Percentiles rank a stretch among this genome's conserved stretches.
phyloP scores from a whole-genome alignment of 2,113 vertebrate genomes.

The Narcine bancroftii region DNA sequence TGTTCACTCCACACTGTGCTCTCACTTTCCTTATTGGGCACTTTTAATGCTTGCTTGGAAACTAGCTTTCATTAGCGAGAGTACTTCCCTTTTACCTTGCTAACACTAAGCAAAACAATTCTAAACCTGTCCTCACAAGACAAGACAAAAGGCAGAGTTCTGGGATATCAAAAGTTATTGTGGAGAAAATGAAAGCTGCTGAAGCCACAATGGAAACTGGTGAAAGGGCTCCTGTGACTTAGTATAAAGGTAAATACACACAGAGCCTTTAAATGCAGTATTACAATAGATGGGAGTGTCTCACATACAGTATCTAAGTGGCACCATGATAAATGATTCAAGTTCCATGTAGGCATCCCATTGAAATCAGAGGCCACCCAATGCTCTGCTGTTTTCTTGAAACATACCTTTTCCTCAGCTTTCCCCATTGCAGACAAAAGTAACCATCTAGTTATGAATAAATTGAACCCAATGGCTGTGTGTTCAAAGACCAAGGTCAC shows the following conservation, averaged over 20 bases:
- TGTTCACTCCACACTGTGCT: neutral
- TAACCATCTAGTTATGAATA: slow-evolving; percentile 32
- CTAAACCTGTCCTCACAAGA: neutral
- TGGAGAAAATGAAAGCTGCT: slow-evolving; percentile 34
- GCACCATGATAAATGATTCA: slow-evolving; percentile 13
- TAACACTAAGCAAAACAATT: slow-evolving; percentile 14
- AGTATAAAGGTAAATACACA: slow-evolving; percentile 10
- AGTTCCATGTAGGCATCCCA: neutral
- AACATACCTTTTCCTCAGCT: slow-evolving; percentile 24
- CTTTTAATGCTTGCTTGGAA: neutral
- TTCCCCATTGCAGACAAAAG: slow-evolving; percentile 20
- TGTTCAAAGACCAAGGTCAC: slow-evolving; percentile 1
- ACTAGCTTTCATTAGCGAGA: neutral
- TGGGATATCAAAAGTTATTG: neutral
- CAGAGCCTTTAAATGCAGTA: neutral
- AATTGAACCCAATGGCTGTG: neutral
- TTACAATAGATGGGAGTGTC: slow-evolving; percentile 27
- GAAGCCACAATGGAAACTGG: slow-evolving; percentile 1
- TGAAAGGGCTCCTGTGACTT: slow-evolving; percentile 17
- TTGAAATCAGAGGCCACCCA: slow-evolving; percentile 27
- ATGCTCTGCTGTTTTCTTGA: slow-evolving; percentile 20
- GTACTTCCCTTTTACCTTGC: neutral
- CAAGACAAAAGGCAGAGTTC: neutral
- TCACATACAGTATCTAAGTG: slow-evolving; percentile 16
- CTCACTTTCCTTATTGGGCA: neutral